Percentiles rank a stretch among this genome's conserved stretches.
phyloP scores from a whole-genome alignment of 2,113 vertebrate genomes.

The Takifugu bimaculatus region DNA sequence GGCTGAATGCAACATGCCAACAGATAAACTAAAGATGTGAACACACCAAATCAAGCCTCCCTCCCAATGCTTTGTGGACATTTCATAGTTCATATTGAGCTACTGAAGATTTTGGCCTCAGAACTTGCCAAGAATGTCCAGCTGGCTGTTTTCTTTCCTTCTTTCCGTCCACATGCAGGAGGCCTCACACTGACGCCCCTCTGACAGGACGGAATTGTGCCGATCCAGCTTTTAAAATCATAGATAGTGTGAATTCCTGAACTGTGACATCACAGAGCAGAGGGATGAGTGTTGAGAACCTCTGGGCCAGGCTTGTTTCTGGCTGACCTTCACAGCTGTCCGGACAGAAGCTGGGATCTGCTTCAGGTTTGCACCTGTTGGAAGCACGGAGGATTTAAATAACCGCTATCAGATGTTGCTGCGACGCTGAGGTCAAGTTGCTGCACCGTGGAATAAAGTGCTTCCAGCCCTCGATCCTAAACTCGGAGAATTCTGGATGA shows the following conservation, averaged over 20 bases:
- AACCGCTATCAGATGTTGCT: background rate
- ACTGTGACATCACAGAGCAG: background rate
- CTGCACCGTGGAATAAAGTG: too few species aligned
- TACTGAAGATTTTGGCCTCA: too few species aligned
- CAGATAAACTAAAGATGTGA: too few species aligned
- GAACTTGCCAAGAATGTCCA: conserved; percentile 14
- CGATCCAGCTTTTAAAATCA: conserved; percentile 3
- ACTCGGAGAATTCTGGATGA: too few species aligned
- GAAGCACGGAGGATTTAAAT: conserved; percentile 6
- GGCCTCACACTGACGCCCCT: too few species aligned
- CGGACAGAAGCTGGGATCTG: conserved; percentile 8
- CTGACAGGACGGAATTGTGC: background rate
- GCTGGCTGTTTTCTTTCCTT: conserved; percentile 19
- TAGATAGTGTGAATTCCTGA: background rate
- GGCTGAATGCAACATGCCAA: too few species aligned
- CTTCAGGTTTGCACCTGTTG: conserved; percentile 32
- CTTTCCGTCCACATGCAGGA: conserved; percentile 33
- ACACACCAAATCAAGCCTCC: too few species aligned
- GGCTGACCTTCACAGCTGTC: conserved; percentile 17
- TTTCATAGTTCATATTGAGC: too few species aligned
- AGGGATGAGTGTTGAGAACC: background rate
- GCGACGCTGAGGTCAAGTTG: background rate
- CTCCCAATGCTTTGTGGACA: too few species aligned
- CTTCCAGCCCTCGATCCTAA: too few species aligned
- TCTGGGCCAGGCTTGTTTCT: conserved; percentile 5